Evolutionary conservation across 2,113 vertebrate species (phyloP).

Genomic region (Cinclus cinclus): DNA sequence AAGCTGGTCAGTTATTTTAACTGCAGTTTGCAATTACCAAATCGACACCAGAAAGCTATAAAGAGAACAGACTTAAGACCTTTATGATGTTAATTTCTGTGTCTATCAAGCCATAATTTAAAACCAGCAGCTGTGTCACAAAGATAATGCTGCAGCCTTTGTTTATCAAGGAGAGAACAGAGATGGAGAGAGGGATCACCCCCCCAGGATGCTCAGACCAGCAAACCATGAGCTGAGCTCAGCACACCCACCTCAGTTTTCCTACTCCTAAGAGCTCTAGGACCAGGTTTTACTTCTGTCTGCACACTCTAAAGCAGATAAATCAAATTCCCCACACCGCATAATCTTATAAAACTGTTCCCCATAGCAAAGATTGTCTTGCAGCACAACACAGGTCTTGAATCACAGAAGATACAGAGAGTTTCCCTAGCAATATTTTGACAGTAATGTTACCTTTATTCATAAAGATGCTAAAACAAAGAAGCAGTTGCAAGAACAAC

Average conservation of each 20-base stretch:
- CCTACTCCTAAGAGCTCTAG: not conserved
- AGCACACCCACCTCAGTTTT: not conserved
- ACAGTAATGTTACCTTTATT: not conserved
- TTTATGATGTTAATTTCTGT: constrained; percentile 5
- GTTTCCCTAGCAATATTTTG: not conserved
- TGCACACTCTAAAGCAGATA: not conserved
- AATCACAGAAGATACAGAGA: not conserved
- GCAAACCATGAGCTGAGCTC: not conserved
- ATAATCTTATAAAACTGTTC: not conserved
- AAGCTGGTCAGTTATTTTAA: constrained; percentile 2
- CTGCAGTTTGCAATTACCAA: constrained; percentile 5
- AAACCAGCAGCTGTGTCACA: not conserved
- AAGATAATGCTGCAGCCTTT: not conserved
- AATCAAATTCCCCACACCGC: not conserved
- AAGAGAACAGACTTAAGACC: not conserved
- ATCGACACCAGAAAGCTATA: not conserved
- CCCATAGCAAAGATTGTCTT: not conserved
- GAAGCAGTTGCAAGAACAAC: not conserved
- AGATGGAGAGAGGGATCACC: not conserved
- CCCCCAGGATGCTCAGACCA: not conserved
- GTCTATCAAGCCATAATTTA: constrained; percentile 8
- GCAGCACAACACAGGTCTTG: not conserved
- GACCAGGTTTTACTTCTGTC: not conserved
- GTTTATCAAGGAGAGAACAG: not conserved
- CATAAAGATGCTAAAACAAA: not conserved